Evolutionary conservation across 1,140 invertebrate genomes (phyloP).

Genomic region (Brachionus paranguensis): DNA sequence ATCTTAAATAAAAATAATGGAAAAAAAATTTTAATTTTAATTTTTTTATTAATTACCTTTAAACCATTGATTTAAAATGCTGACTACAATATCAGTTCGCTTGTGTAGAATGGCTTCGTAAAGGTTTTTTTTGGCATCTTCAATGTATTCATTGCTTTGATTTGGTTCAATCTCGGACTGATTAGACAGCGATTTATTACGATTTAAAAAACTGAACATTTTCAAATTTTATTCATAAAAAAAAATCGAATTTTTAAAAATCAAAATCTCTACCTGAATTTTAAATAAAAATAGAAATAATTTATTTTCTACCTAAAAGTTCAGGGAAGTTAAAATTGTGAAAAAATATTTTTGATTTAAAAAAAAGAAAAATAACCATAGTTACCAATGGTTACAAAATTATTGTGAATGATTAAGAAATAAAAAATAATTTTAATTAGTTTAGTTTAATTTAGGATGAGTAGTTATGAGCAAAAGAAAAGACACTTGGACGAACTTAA

Average conservation of each 20-base stretch:
- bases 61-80: slow-evolving; percentile 30
- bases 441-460: background rate
- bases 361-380: background rate
- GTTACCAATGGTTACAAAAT: slow-evolving; percentile 2
- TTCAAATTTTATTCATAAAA: background rate
- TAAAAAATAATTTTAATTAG: background rate
- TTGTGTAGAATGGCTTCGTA: slow-evolving; percentile 5
- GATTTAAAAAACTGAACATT: slow-evolving; percentile 38
- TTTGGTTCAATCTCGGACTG: background rate
- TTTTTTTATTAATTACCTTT: slow-evolving; percentile 35
- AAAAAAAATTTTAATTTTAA: background rate
- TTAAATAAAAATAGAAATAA: background rate
- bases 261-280: background rate
- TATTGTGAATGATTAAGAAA: background rate
- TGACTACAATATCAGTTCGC: slow-evolving; percentile 14
- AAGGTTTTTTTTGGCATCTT: slow-evolving; percentile 3
- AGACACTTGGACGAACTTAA: background rate
- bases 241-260: background rate
- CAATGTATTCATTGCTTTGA: background rate
- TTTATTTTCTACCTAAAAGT: background rate
- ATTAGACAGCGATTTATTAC: slow-evolving; percentile 17
- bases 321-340: background rate
- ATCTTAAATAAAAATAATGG: background rate
- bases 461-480: slow-evolving; percentile 6
- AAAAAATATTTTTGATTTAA: background rate